Percentiles rank a stretch among this genome's conserved stretches.
phyloP scores from a whole-genome alignment of 2,797 vertebrate genomes.

The Gadopsis marmoratus region DNA sequence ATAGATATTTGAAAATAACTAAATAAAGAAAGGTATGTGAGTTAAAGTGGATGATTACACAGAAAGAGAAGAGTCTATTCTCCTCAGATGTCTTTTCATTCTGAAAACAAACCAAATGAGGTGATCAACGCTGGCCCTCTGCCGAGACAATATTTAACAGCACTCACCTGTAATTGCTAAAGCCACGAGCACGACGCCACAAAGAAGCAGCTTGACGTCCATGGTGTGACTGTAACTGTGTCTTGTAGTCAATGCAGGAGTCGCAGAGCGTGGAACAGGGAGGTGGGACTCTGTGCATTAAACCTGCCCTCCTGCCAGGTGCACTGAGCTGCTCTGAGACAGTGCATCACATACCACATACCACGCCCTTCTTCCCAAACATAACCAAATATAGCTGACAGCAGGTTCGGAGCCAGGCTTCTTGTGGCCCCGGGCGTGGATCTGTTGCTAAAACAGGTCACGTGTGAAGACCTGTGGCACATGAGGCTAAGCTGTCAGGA shows the following conservation, averaged over 20 bases:
- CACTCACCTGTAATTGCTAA: conserved; percentile 36
- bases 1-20: not conserved
- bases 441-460: no score
- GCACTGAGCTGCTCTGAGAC: not conserved
- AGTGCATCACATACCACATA: not conserved
- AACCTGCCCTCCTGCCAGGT: not conserved
- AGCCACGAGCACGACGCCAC: conserved; percentile 1
- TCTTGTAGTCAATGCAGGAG: rapidly evolving
- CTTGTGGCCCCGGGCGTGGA: no score
- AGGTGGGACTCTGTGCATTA: not conserved
- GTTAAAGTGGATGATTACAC: not conserved
- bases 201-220: not conserved
- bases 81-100: no score
- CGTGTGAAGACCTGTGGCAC: no score
- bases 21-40: not conserved
- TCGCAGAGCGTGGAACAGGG: not conserved
- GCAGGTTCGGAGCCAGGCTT: no score
- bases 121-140: not conserved
- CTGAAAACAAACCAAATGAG: not conserved
- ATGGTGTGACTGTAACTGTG: not conserved
- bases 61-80: not conserved
- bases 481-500: no score
- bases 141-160: not conserved
- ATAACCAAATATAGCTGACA: not conserved
- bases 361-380: not conserved